These are phyloP conservation scores for Sakesphorus luctuosus DNA, from an alignment of 2,113 vertebrate genomes.

Conservation along the genomic window DNA sequence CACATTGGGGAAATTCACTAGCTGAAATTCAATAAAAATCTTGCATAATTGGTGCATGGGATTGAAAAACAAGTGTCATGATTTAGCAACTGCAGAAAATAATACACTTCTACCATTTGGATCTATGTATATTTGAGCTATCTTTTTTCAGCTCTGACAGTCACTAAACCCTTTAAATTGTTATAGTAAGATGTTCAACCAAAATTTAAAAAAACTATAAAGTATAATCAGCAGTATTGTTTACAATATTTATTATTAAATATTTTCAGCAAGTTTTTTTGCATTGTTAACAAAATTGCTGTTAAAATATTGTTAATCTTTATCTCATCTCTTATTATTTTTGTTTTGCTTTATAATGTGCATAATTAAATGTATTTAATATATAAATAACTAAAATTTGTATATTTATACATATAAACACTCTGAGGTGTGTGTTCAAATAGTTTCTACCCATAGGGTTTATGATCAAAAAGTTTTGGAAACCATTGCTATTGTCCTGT, in stretches of 20 bases:
- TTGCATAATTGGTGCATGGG: neutral
- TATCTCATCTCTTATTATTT: neutral
- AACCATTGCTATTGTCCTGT: neutral
- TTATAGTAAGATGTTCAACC: neutral
- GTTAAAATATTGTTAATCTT: neutral
- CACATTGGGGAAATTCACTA: neutral
- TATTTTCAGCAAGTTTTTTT: neutral
- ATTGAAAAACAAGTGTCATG: neutral
- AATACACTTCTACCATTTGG: neutral
- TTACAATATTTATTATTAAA: neutral
- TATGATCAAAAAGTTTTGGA: neutral
- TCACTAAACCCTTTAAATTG: neutral
- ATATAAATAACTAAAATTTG: neutral
- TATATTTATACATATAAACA: neutral
- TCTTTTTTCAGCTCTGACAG: neutral
- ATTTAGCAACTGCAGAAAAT: neutral
- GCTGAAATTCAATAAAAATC: neutral
- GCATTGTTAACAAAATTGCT: neutral
- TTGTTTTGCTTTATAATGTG: neutral
- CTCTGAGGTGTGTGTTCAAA: fast-evolving
- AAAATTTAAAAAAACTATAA: neutral
- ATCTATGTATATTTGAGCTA: neutral
- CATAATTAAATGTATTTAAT: neutral
- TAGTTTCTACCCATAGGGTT: fast-evolving
- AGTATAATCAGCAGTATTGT: neutral